Conservation (phyloP, 2,888 invertebrate genomes). For the Cephonodes hylas region DNA sequence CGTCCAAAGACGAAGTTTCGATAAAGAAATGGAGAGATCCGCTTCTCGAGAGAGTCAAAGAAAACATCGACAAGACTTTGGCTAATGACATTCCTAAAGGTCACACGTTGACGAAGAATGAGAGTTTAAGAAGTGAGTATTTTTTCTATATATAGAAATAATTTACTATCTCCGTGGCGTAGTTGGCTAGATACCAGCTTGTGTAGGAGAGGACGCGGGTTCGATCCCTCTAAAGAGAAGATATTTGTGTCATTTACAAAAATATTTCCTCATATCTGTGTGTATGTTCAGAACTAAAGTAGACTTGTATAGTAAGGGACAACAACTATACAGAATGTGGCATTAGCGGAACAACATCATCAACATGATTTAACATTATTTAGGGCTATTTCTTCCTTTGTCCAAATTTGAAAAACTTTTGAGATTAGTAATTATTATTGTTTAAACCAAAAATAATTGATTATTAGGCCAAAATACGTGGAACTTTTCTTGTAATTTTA, state of each 20-base stretch:
- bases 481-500: neutral
- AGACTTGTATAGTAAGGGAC: neutral
- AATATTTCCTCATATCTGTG: no score
- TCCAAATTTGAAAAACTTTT: no score
- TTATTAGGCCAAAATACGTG: no score
- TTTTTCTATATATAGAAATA: neutral
- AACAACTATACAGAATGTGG: no score
- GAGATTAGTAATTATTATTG: no score
- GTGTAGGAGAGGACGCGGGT: no score
- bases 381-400: no score
- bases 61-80: slow-evolving; percentile 76
- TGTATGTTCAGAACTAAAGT: no score
- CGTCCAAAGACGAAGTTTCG: slow-evolving; percentile 71
- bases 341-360: no score
- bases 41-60: slow-evolving; percentile 74
- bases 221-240: no score
- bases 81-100: slow-evolving; percentile 75
- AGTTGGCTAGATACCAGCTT: neutral
- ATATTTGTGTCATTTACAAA: no score
- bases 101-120: slow-evolving; percentile 76
- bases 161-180: neutral
- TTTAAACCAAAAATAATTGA: neutral
- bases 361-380: no score
- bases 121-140: slow-evolving; percentile 76
- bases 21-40: slow-evolving; percentile 79